phyloP scores from a whole-genome alignment of 1,140 invertebrate species.

The Prorops nasuta region DNA sequence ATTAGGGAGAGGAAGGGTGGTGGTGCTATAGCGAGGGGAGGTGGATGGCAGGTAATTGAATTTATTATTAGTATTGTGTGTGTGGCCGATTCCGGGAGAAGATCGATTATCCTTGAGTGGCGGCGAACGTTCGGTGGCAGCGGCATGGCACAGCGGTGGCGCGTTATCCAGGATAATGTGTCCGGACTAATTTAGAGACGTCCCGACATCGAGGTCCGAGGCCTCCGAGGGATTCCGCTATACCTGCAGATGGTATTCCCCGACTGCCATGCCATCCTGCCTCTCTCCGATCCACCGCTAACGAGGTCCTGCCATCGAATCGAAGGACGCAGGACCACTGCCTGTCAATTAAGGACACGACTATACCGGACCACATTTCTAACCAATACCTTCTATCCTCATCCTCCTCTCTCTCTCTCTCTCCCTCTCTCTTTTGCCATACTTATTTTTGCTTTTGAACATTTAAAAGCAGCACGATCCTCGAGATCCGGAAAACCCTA shows the following conservation, averaged over 20 bases:
- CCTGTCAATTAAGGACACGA: constrained; percentile 57
- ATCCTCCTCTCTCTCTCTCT: constrained; percentile 8
- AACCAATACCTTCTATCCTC: neutral
- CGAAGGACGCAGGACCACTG: constrained; percentile 45
- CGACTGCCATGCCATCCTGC: constrained; percentile 48
- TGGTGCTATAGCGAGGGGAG: too few relatives aligned
- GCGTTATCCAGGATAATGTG: constrained; percentile 53
- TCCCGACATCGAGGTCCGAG: constrained; percentile 31
- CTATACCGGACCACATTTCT: constrained; percentile 49
- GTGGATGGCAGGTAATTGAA: constrained; percentile 31
- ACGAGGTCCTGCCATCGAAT: neutral
- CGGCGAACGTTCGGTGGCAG: constrained; percentile 32
- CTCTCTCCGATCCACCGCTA: constrained; percentile 18
- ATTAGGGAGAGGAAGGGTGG: too few relatives aligned
- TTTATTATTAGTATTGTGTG: constrained; percentile 27
- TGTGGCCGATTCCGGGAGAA: constrained; percentile 15
- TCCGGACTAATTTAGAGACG: constrained; percentile 54
- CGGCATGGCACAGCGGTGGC: too few relatives aligned
- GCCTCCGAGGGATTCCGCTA: constrained; percentile 34
- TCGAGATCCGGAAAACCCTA: too few relatives aligned
- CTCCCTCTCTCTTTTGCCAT: constrained; percentile 4
- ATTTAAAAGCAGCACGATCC: too few relatives aligned
- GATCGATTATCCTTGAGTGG: constrained; percentile 39
- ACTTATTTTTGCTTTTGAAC: too few relatives aligned
- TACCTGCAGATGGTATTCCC: constrained; percentile 48